Conservation (phyloP, 2,113 vertebrate genomes). For the Triplophysa dalaica region DNA sequence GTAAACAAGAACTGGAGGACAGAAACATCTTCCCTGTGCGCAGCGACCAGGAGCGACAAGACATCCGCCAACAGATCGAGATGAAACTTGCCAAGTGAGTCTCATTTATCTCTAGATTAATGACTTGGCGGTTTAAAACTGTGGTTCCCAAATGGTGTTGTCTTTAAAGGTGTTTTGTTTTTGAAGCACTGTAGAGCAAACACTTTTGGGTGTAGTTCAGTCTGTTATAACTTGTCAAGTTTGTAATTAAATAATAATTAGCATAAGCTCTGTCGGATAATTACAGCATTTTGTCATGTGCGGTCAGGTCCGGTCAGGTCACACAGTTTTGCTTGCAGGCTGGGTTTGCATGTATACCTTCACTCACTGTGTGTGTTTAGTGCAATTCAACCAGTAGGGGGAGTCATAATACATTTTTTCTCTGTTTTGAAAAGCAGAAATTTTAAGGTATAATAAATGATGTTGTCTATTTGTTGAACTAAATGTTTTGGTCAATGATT, state of each 20-base stretch:
- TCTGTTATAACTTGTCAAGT: too few relatives aligned
- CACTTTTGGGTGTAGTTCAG: too few relatives aligned
- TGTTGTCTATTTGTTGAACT: background rate
- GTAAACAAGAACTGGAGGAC: constrained; percentile 94
- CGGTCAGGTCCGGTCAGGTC: too few relatives aligned
- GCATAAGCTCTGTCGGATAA: too few relatives aligned
- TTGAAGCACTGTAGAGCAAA: too few relatives aligned
- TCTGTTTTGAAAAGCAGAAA: background rate
- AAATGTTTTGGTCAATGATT: background rate
- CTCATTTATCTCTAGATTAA: background rate
- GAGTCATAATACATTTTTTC: constrained; percentile 3
- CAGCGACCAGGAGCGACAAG: constrained; percentile 91
- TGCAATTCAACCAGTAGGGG: constrained; percentile 4
- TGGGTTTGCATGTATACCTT: background rate
- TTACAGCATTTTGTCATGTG: too few relatives aligned
- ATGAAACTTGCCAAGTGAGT: constrained; percentile 96
- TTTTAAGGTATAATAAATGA: too few relatives aligned
- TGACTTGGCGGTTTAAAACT: background rate
- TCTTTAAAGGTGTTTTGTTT: too few relatives aligned
- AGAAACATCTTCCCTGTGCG: constrained; percentile 94
- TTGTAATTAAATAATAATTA: too few relatives aligned
- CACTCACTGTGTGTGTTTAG: background rate
- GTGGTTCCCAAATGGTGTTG: too few relatives aligned
- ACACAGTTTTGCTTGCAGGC: background rate
- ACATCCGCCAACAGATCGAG: constrained; percentile 96